Base-by-base conservation (phyloP, 2,888 invertebrate species). In the Thecophora atra region DNA sequence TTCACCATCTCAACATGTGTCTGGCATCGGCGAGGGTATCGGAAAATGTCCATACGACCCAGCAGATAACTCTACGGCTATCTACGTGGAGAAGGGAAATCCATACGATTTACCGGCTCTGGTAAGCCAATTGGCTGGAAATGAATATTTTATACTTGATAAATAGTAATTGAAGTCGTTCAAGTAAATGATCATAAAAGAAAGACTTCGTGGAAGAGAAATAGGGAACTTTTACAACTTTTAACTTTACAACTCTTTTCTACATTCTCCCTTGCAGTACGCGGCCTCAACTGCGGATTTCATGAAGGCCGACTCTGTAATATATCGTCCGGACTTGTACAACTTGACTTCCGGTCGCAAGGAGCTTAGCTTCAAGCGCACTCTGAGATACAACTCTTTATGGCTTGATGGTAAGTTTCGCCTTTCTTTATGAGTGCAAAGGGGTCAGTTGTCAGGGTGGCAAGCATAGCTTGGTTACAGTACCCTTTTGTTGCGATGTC, bases 1-100 rank as follows among this genome's bases (percentile, higher is more conserved):
- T 85, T 92, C 94, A 73, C 91, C 95, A 75, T 93, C 94, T 87
- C 94, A 95, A 85, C 94, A 92, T 89, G 94, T 96, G 85, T 96
- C 96, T 37, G 97, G 97, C 78, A 94, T 96, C 76, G 96, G 96
- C 71, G 92, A 94, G 91, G 98, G 97, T 76, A 94, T 96, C 80
- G 99, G 97, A 70, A 96, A 97, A 88, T 98, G 98, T 88, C 98
- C 99, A 71, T 98, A 97, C 88, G 98, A 99, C 89, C 98, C 98
- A 17, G 93, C 94, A 77, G 97, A 99, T 89, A 99, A 99, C 89
- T 96, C 97, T 76, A 99, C 99, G 24, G 98, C 98, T 58, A 92
- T 98, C 78, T 98, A 97, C 94, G 96, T 97, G 86, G 98, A 98
- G 87, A 91, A 91, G 82, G 98, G 98, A 80, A 98, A 98, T 89